A percentile compares a stretch with the other conserved stretches of the same genome.
Conservation (phyloP, 2,888 invertebrate genomes). For the Penaeus monodon region DNA sequence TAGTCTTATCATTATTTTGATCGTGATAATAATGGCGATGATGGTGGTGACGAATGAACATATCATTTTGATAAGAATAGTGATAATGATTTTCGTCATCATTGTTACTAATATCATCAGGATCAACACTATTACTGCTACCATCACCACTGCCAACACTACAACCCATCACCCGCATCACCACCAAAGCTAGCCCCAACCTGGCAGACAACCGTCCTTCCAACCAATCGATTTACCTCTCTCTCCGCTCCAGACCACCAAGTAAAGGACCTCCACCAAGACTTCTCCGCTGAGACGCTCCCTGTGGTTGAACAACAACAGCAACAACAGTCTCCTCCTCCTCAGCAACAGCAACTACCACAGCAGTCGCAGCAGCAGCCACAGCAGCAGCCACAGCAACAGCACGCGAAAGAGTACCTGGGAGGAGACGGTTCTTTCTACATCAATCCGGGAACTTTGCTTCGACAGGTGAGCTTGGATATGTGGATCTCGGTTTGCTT, state of each 20-base stretch:
- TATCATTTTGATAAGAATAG: no score
- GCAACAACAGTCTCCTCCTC: not conserved
- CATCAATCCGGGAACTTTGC: constrained; percentile 43
- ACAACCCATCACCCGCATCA: no score
- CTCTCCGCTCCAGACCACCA: constrained; percentile 33
- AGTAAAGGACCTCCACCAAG: constrained; percentile 26
- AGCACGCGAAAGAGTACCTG: constrained; percentile 24
- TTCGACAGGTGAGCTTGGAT: constrained; percentile 23
- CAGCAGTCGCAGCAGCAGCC: not conserved
- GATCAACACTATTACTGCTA: no score
- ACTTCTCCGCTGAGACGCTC: not conserved
- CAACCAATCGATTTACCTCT: not conserved
- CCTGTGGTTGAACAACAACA: not conserved
- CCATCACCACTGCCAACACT: no score
- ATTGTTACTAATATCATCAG: no score
- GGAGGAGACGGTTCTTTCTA: constrained; percentile 47
- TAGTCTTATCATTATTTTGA: no score
- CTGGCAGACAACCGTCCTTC: not conserved
- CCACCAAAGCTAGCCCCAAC: not conserved
- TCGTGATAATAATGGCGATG: no score
- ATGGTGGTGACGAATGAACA: no score
- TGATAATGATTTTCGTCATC: no score
- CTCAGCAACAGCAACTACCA: not conserved
- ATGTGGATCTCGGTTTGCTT: no score
- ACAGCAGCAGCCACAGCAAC: not conserved